These are phyloP conservation scores for Galerucella pusilla DNA, from an alignment of 2,888 invertebrate genomes.

Conservation along the genomic window DNA sequence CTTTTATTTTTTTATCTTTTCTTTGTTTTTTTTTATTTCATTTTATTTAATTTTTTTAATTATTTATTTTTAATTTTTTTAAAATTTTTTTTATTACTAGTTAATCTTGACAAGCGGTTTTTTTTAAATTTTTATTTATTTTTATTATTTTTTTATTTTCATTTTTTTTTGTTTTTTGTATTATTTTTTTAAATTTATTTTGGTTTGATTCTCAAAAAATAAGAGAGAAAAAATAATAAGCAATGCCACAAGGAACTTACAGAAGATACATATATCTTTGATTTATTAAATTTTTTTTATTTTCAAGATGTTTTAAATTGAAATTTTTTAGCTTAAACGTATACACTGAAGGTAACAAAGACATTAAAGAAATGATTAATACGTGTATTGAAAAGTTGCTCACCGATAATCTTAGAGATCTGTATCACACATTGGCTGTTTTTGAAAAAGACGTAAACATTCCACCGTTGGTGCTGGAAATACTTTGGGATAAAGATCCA, in stretches of 20 bases:
- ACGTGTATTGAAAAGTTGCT: constrained; percentile 71
- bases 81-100: too few relatives aligned
- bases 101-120: too few relatives aligned
- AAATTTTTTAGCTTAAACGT: constrained; percentile 44
- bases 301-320: too few relatives aligned
- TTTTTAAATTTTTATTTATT: too few relatives aligned
- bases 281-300: background rate
- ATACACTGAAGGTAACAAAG: constrained; percentile 29
- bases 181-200: background rate
- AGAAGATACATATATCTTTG: background rate
- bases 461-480: constrained; percentile 60
- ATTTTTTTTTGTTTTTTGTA: too few relatives aligned
- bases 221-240: too few relatives aligned
- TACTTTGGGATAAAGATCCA: constrained; percentile 66
- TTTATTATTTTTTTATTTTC: too few relatives aligned
- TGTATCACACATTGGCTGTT: constrained; percentile 74
- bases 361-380: constrained; percentile 45
- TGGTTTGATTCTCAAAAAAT: background rate
- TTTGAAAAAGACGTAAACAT: constrained; percentile 76
- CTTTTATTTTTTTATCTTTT: too few relatives aligned
- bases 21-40: too few relatives aligned
- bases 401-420: constrained; percentile 62
- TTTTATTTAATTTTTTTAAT: too few relatives aligned
- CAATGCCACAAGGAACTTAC: too few relatives aligned
- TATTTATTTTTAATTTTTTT: too few relatives aligned